Evolutionary conservation across 2,888 invertebrate genomes (phyloP).

Genomic region (Galerucella calmariensis): DNA sequence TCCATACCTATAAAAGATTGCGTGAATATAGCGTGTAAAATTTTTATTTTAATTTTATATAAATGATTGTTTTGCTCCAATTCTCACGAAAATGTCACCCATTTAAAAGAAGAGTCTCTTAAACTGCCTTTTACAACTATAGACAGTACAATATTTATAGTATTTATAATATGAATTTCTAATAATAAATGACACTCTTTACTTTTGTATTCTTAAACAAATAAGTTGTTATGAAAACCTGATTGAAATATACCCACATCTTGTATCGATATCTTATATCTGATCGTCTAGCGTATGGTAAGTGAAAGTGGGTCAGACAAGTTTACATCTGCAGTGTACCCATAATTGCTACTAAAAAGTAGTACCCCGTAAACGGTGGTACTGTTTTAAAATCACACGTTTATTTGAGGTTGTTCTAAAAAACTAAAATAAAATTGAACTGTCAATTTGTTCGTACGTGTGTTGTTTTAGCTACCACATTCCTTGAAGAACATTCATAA

Average conservation of each 20-base stretch:
- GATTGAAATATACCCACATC: slow-evolving; percentile 14
- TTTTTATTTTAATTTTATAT: slow-evolving; percentile 14
- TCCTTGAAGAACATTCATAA: not conserved
- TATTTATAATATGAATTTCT: not conserved
- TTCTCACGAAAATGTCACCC: slow-evolving; percentile 42
- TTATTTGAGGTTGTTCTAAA: not conserved
- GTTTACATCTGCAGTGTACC: slow-evolving; percentile 29
- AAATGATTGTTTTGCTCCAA: slow-evolving; percentile 39
- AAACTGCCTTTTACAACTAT: not conserved
- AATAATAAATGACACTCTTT: not conserved
- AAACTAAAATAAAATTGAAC: no score
- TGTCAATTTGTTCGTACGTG: no score
- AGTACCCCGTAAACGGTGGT: slow-evolving; percentile 21
- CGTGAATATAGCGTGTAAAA: slow-evolving; percentile 22
- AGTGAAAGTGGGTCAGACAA: slow-evolving; percentile 45
- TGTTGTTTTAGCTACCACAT: not conserved
- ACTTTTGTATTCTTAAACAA: slow-evolving; percentile 8
- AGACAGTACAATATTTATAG: no score
- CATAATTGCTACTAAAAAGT: slow-evolving; percentile 24
- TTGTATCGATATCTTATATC: slow-evolving; percentile 33
- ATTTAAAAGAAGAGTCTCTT: slow-evolving; percentile 26
- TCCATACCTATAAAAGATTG: slow-evolving; percentile 12
- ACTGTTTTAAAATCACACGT: slow-evolving; percentile 6
- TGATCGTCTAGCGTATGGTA: slow-evolving; percentile 42
- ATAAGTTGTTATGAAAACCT: slow-evolving; percentile 4